Evolutionary conservation across 2,113 vertebrate genomes (phyloP), one percentile per base, ranked within the genome.

Genomic region (Gymnocephalus cernua): DNA sequence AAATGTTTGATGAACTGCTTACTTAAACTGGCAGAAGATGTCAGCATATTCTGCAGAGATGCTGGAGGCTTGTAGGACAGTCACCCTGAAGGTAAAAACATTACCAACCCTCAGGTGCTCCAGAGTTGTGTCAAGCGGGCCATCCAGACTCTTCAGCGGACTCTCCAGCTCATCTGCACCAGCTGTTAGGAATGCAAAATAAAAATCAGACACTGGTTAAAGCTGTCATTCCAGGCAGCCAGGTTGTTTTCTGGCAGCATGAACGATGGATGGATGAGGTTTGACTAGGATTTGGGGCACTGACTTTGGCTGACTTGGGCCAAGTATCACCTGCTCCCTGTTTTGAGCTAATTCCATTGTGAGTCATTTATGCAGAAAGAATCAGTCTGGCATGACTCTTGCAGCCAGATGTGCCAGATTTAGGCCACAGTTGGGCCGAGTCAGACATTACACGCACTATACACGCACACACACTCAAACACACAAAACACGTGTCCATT

Each of bases 11-110:
- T 16, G 23, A 48, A 56, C 4, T 4, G 44, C 91, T 89, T 80
- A 99, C 98, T 99, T 99, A 92, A 99, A 99, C 93, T 99, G 98
- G 95, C 98, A 99, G 95, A 99, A 99, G 93, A 99, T 98, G 87
- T 99, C 98, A 0, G 98, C 97, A 0, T 99, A 99, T 93, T 99
- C 97, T 0, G 97, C 96, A 0, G 98, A 97, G 94, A 99, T 99
- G 92, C 97, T 99, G 77, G 97, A 98, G 0, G 98, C 98, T 86
- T 99, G 98, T 61, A 99, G 94, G 71, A 99, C 97, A 0, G 98
- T 99, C 85, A 99, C 98, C 0, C 98, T 96, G 93, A 99, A 99
- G 27, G 98, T 99, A 83, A 99, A 99, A 69, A 96, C 92, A 48
- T 95, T 96, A 63, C 97, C 97, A 44, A 99, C 93, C 89, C 90